These are phyloP conservation scores for Drosophila kanekoi DNA, from an alignment of 2,888 invertebrate genomes.

Conservation along the genomic window DNA sequence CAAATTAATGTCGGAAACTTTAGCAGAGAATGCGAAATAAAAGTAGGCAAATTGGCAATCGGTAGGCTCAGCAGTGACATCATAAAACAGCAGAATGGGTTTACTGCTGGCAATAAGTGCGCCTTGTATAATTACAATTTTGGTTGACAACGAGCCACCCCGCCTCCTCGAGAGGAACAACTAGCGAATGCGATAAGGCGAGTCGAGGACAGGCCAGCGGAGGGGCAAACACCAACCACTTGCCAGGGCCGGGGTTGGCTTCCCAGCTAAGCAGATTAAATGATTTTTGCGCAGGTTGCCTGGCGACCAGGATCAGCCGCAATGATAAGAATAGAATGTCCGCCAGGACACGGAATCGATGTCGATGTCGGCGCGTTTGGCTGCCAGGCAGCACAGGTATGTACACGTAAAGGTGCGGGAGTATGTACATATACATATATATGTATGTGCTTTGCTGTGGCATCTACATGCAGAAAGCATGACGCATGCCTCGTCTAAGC, in stretches of 20 bases:
- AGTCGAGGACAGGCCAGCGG: slow-evolving; percentile 10
- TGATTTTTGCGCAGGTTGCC: slow-evolving; percentile 60
- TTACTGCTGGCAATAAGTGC: slow-evolving; percentile 44
- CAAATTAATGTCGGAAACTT: slow-evolving; percentile 16
- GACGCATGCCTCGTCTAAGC: slow-evolving; percentile 32
- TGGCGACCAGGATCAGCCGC: slow-evolving; percentile 68
- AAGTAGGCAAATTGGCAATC: slow-evolving; percentile 35
- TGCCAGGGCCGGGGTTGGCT: slow-evolving; percentile 4
- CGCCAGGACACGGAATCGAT: slow-evolving; percentile 23
- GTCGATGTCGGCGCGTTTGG: slow-evolving; percentile 7
- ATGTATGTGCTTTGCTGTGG: neutral
- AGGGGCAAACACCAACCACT: neutral
- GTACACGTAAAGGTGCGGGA: neutral
- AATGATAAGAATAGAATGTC: slow-evolving; percentile 64
- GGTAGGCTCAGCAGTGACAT: slow-evolving; percentile 21
- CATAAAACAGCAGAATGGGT: slow-evolving; percentile 16
- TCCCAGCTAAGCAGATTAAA: slow-evolving; percentile 71
- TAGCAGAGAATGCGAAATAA: slow-evolving; percentile 15
- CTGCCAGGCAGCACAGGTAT: slow-evolving; percentile 9
- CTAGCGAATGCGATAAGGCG: slow-evolving; percentile 30
- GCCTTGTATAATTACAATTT: slow-evolving; percentile 57
- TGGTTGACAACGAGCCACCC: slow-evolving; percentile 27
- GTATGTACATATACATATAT: neutral
- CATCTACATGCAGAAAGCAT: neutral
- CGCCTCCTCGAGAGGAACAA: neutral